Evolutionary conservation across 2,797 vertebrate species (phyloP).

Genomic region (Danio jaintianensis): DNA sequence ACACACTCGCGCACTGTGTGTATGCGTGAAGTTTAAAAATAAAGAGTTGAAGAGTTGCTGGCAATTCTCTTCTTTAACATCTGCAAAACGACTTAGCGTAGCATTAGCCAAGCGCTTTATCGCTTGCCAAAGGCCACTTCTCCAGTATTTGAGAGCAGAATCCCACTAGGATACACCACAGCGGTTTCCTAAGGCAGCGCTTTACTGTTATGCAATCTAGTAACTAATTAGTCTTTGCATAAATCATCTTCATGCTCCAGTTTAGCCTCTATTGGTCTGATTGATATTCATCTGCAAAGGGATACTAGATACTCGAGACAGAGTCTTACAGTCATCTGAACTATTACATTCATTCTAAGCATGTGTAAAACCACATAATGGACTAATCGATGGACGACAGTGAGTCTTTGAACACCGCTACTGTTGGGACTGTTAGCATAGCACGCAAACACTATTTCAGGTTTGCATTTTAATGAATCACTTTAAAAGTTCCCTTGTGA

Average conservation of each 20-base stretch:
- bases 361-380: neutral
- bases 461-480: neutral
- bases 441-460: neutral
- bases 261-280: neutral
- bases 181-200: conserved; percentile 15
- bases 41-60: conserved; percentile 56
- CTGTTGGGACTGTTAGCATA: neutral
- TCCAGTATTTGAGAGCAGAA: conserved; percentile 11
- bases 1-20: no score
- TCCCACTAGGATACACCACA: conserved; percentile 7
- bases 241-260: neutral
- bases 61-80: conserved; percentile 68
- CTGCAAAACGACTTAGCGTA: conserved; percentile 57
- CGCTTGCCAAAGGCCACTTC: neutral
- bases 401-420: neutral
- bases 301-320: neutral
- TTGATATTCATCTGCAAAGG: neutral
- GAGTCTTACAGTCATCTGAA: conserved; percentile 1
- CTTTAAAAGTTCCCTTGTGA: neutral
- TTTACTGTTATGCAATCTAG: conserved; percentile 18
- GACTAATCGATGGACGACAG: neutral
- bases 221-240: conserved; percentile 14
- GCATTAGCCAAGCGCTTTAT: conserved; percentile 17
- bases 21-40: no score
- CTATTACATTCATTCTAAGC: neutral